Base-by-base conservation (phyloP, 2,797 vertebrate species). In the Champsocephalus esox region DNA sequence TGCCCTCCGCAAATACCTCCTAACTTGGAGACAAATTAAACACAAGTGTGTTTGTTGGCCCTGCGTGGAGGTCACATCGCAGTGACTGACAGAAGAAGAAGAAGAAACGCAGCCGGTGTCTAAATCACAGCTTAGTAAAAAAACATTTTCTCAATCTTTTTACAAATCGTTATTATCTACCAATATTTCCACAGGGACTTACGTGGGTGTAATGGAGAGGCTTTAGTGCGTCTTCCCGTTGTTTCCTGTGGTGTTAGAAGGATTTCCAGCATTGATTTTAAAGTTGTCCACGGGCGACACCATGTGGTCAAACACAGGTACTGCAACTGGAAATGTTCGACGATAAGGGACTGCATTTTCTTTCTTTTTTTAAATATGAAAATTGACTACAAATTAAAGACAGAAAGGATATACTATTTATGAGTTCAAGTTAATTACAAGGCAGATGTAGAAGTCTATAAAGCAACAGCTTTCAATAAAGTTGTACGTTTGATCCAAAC, bases 1-100 rank as follows among this genome's bases (percentile, higher is more conserved):
- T 88, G 87, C 83, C 90, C 92, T 91, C 80, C 67, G 91, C 92
- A 94, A 94, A 95, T 92, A 94, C 78, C 86, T 90, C 79, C 86
- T 58, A 88, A 88, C 66, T 60, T 73, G 89, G 91, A 90, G 89
- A 90, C 91, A 92, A 91, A 92, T 92, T 85, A 93, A 91, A 94
- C 93, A 94, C 64, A 62, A 87, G 82, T 21, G 80, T 89, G 92
- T 93, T 90, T 94, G 91, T 90, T 87, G 81, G 87, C 74, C 73
- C 80, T 74, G 75, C 74, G 88, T 76, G 64, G 73, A 79, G 88
- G 79, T 88, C 86, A 81, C 44, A 66, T 69, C 70, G 77, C 66
- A 77, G 58, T 24, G 76, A 69, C 65, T 76, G 77, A 75, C 80
- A 76, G 32, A 17, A 46, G 62, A 17, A 11, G 62, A 17, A 10